Conservation (phyloP, 2,113 vertebrate genomes). For the Sander lucioperca region DNA sequence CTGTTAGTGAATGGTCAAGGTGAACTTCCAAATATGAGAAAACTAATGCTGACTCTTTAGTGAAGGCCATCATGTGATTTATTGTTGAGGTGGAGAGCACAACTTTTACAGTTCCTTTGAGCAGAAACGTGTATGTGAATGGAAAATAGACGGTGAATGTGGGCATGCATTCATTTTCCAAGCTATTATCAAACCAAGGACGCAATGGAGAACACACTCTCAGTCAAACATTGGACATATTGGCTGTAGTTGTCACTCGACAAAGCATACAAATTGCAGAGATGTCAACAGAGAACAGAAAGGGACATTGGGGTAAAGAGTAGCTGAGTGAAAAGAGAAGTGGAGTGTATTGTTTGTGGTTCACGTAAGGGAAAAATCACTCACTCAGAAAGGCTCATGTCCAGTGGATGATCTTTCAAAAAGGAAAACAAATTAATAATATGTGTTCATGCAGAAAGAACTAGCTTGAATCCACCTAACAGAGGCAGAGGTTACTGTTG, state of each 20-base stretch:
- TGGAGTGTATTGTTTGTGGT: neutral
- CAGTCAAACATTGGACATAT: conserved; percentile 1
- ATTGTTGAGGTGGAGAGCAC: conserved; percentile 8
- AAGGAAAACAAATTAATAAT: neutral
- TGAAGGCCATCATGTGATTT: neutral
- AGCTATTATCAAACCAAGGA: conserved; percentile 51
- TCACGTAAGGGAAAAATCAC: neutral
- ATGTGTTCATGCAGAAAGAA: neutral
- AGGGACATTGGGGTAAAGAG: neutral
- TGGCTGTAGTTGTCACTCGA: neutral
- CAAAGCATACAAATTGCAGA: neutral
- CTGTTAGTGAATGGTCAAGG: conserved; percentile 39
- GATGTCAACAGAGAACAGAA: neutral
- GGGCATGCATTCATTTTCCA: neutral
- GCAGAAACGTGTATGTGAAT: neutral
- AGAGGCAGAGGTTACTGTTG: neutral
- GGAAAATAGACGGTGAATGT: conserved; percentile 12
- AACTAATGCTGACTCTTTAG: conserved; percentile 2
- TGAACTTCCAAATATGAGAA: conserved; percentile 46
- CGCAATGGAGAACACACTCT: neutral
- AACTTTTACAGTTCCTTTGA: conserved; percentile 18
- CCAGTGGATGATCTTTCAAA: neutral
- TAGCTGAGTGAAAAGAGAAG: conserved; percentile 3
- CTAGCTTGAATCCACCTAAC: neutral
- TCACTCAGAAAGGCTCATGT: neutral